Evolutionary conservation across 2,113 vertebrate genomes (phyloP).

Genomic region (Marcusenius ussheri): DNA sequence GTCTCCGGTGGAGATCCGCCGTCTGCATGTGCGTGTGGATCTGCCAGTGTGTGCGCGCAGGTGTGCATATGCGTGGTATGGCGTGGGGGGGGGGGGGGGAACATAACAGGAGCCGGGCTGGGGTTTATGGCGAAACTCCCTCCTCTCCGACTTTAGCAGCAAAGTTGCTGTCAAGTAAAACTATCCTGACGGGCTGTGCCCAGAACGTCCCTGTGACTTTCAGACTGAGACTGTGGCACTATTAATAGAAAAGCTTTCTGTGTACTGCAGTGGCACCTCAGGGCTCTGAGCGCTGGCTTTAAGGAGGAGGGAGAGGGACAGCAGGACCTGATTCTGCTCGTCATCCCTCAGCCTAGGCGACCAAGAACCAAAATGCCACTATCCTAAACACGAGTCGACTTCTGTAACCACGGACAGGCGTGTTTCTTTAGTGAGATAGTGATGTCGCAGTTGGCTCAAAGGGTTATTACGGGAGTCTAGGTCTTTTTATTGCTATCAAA

Average conservation of each 20-base stretch:
- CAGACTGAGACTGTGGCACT: constrained; percentile 47
- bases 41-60: constrained; percentile 13
- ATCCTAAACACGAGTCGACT: background rate
- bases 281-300: constrained; percentile 36
- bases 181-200: constrained; percentile 46
- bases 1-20: background rate
- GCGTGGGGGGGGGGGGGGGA: constrained; percentile 29
- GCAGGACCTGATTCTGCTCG: background rate
- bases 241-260: constrained; percentile 55
- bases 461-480: background rate
- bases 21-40: background rate
- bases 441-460: background rate
- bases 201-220: constrained; percentile 53
- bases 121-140: constrained; percentile 43
- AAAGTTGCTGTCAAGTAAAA: constrained; percentile 51
- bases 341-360: background rate
- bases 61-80: background rate
- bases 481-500: background rate
- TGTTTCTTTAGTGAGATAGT: background rate
- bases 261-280: constrained; percentile 51
- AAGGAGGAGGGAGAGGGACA: constrained; percentile 5
- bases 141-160: constrained; percentile 45
- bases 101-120: constrained; percentile 24
- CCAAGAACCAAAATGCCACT: background rate
- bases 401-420: background rate